Evolutionary conservation across 2,797 vertebrate species (phyloP), one percentile per base, ranked within the genome.

Genomic region (Ambastaia sidthimunki): DNA sequence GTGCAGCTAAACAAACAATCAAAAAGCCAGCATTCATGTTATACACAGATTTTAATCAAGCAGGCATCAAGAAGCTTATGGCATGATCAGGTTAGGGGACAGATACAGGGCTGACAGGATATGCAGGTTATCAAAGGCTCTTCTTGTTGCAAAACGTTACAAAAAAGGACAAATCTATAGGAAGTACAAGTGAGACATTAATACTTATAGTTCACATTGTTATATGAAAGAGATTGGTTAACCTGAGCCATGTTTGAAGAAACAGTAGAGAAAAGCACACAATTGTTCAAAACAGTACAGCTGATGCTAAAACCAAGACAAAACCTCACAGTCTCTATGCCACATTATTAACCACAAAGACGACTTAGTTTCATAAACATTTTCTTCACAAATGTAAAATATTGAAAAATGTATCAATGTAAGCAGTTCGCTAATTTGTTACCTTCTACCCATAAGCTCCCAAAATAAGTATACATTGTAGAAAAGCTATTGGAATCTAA

Each of bases 41-140:
- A 93, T 89, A 92, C 85, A 91, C 37, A 63, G 11, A 86, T 88
- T 95, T 94, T 94, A 95, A 94, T 95, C 83, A 91, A 93, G 90
- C 90, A 89, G 69, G 72, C 79, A 80, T 52, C 69, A 88, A 89
- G 74, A 89, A 89, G 88, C 84, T 86, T 57, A 82, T 11, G 41
- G 71, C 7, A 89, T 90, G 86, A 83, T 90, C 62, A 85, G 86
- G 87, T 90, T 89, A 88, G 84, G 79, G 90, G 34, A 89, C 86
- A 88, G 87, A 74, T 87, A 82, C 82, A 63, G 69, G 31, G 37
- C 23, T 57, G 52, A 77, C 76, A 87, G 85, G 52, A 80, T 48
- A 82, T 71, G 79, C 12, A 87, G 83, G 88, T 80, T n/a, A 84
- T 85, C 71, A 90, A 90, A 92, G 84, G 86, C 87, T 86, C 80